Conservation (phyloP, 1,140 invertebrate species). For the Trichonephila clavata region DNA sequence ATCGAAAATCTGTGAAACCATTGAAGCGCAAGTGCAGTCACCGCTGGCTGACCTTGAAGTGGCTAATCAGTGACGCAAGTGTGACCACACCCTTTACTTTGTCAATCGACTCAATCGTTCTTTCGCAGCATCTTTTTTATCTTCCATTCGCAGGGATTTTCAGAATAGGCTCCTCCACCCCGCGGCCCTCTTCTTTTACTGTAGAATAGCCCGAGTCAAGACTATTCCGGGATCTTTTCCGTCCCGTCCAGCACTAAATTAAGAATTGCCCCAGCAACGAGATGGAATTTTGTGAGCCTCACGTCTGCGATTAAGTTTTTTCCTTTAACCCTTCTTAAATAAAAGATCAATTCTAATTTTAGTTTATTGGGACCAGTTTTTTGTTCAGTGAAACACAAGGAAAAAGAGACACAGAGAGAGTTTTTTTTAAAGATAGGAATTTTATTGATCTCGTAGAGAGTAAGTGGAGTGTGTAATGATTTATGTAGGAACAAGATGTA, state of each 20-base stretch:
- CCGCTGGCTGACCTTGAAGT: background rate
- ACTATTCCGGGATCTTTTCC: background rate
- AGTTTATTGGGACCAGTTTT: background rate
- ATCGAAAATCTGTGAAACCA: background rate
- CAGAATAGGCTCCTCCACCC: no score
- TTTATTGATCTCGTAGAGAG: no score
- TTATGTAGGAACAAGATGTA: no score
- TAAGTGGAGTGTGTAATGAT: no score
- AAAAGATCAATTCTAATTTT: background rate
- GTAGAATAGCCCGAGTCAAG: no score
- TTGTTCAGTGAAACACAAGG: background rate
- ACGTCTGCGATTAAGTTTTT: no score
- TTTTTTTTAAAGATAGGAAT: no score
- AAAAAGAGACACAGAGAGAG: background rate
- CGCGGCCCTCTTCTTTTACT: background rate
- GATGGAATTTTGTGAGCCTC: background rate
- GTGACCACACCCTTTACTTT: background rate
- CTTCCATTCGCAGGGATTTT: background rate
- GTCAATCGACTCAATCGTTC: slow-evolving; percentile 3
- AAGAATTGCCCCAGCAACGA: background rate
- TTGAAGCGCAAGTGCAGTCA: background rate
- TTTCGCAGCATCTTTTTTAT: slow-evolving; percentile 32
- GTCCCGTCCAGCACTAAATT: background rate
- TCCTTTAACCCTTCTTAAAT: no score
- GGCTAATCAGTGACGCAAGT: background rate